These are phyloP conservation scores for Meta bourneti DNA, from an alignment of 2,888 invertebrate species.

Conservation along the genomic window DNA sequence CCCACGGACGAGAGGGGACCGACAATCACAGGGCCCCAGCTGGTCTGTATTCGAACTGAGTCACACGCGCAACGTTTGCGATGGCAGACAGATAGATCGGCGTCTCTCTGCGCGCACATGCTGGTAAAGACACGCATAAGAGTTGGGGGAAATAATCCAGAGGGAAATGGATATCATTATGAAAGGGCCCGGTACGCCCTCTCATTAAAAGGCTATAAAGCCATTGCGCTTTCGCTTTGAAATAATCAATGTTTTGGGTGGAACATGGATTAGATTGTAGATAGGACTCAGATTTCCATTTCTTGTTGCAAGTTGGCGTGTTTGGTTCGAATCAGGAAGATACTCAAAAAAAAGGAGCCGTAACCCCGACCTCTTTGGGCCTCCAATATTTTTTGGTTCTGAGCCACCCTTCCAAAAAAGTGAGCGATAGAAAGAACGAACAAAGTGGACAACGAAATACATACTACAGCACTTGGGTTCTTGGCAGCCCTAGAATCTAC, in stretches of 20 bases:
- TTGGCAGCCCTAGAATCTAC: too few relatives aligned
- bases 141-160: not conserved
- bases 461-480: too few relatives aligned
- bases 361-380: too few relatives aligned
- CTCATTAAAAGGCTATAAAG: slow-evolving; percentile 1
- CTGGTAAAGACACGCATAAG: not conserved
- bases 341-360: too few relatives aligned
- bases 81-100: not conserved
- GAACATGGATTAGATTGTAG: too few relatives aligned
- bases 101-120: not conserved
- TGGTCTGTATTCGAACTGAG: not conserved
- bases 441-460: too few relatives aligned
- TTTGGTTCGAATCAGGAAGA: too few relatives aligned
- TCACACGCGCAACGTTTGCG: not conserved
- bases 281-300: too few relatives aligned
- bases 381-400: too few relatives aligned
- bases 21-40: slow-evolving; percentile 6
- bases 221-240: not conserved
- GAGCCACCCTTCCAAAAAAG: too few relatives aligned
- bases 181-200: not conserved
- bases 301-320: too few relatives aligned
- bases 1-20: not conserved
- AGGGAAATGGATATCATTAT: slow-evolving; percentile 8
- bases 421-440: too few relatives aligned
- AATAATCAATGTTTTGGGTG: not conserved